These are phyloP conservation scores for Micrastur ruficollis DNA, from an alignment of 2,797 vertebrate species.

Conservation along the genomic window DNA sequence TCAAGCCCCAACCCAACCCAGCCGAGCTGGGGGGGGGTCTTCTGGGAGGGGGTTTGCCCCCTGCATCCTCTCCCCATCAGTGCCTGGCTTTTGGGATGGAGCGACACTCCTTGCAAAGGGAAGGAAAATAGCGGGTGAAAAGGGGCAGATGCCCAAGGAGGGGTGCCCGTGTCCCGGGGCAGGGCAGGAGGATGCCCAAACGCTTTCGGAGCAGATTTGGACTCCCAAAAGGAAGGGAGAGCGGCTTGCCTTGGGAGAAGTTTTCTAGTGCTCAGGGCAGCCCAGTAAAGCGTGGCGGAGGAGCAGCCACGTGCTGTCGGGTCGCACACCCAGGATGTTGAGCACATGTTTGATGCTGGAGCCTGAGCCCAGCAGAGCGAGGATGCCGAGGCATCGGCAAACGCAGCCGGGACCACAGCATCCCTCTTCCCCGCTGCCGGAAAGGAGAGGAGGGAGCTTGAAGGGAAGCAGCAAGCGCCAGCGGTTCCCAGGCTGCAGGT, in stretches of 20 bases:
- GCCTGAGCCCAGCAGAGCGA: rapidly evolving
- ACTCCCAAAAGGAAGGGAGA: background rate
- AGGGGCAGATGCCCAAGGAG: background rate
- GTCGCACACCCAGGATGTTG: rapidly evolving
- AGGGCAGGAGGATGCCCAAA: background rate
- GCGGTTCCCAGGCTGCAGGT: rapidly evolving
- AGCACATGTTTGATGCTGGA: rapidly evolving
- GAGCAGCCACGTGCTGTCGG: rapidly evolving
- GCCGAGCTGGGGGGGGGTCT: background rate
- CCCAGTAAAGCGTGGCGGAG: rapidly evolving
- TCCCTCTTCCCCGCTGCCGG: rapidly evolving
- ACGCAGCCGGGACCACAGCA: rapidly evolving
- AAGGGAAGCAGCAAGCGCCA: background rate
- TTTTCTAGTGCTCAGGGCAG: rapidly evolving
- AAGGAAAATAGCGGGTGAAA: background rate
- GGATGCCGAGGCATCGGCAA: rapidly evolving
- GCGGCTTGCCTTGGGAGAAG: background rate
- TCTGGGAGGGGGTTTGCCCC: background rate
- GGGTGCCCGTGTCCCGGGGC: rapidly evolving
- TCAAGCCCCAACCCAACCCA: background rate
- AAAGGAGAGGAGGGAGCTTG: too few species aligned
- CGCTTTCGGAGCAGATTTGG: background rate
- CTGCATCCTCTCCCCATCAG: rapidly evolving
- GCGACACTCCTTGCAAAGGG: rapidly evolving
- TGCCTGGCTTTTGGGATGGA: background rate